Evolutionary conservation across 1,140 invertebrate species (phyloP), one percentile per base, ranked within the genome.

Genomic region (Heliothis subflexa): DNA sequence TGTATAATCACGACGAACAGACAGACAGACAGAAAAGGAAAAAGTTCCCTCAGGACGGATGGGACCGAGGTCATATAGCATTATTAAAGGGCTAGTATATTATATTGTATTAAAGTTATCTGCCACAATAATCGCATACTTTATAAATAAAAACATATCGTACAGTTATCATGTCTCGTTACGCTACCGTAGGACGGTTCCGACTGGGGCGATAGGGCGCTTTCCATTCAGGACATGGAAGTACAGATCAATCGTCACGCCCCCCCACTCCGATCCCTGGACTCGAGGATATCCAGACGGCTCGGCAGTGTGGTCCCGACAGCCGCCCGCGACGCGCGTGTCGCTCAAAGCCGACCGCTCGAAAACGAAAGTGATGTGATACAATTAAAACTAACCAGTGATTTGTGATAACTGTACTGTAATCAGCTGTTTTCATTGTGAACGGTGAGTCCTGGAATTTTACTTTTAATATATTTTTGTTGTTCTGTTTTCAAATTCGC

Each of bases 211-310:
- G 81, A 57, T 75, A 79, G 84, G 82, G 82, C 80, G 83, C 83
- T 81, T 89, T 87, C 85, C 88, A 90, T 93, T 89, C 89, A 93
- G 89, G 88, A 91, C 88, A 87, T 86, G 86, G 83, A 84, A 86
- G 81, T 82, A 86, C 88, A 89, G 91, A 93, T 92, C 91, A 93
- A 93, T 93, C 90, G 89, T 78, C 79, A 61, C 78, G 68, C 64
- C 84, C 85, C 83, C 78, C 78, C 84, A 73, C 78, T 61, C 79
- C 25, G 55, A 49, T 64, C 74, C 77, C 86, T 86, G 85, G 88
- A 88, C 79, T 83, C 75, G 76, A 89, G 90, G 87, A 87, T 83
- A 80, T 86, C 83, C 86, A 90, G 85, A 84, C 87, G 85, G 85
- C 75, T 70, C 55, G 62, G 83, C 90, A 92, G 91, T 93, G 81